phyloP scores from a whole-genome alignment of 2,113 vertebrate genomes.

The Mesoclemmys tuberculata region DNA sequence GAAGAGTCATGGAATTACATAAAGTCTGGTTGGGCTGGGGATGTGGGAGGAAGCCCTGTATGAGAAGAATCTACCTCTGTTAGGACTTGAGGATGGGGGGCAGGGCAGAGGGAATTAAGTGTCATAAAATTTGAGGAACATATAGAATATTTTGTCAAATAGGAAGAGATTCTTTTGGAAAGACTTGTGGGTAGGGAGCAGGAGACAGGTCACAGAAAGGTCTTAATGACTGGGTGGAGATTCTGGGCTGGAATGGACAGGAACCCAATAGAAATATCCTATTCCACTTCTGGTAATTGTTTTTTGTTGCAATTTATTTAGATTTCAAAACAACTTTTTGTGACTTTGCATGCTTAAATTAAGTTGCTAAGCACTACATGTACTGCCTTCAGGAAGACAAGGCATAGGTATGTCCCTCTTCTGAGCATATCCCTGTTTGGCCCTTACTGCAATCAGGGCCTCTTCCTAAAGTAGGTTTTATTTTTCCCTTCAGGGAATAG shows the following conservation, averaged over 20 bases:
- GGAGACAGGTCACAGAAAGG: neutral
- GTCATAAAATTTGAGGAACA: neutral
- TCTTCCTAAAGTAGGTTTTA: neutral
- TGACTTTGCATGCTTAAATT: neutral
- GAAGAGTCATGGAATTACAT: neutral
- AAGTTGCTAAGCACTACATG: neutral
- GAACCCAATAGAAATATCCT: neutral
- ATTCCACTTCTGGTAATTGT: neutral
- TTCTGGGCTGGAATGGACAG: neutral
- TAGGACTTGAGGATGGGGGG: neutral
- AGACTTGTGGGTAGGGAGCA: neutral
- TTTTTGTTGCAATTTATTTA: neutral
- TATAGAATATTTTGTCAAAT: neutral
- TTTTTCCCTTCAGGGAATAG: neutral
- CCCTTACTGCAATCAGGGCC: neutral
- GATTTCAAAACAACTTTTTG: neutral
- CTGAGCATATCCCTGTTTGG: neutral
- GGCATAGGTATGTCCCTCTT: neutral
- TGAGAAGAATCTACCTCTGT: neutral
- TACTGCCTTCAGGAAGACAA: neutral
- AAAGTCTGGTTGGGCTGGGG: neutral
- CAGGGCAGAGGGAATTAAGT: neutral
- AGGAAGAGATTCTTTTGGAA: neutral
- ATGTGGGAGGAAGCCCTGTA: neutral
- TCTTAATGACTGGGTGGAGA: neutral